Conservation (phyloP, 2,113 vertebrate genomes). For the Cygnus atratus region DNA sequence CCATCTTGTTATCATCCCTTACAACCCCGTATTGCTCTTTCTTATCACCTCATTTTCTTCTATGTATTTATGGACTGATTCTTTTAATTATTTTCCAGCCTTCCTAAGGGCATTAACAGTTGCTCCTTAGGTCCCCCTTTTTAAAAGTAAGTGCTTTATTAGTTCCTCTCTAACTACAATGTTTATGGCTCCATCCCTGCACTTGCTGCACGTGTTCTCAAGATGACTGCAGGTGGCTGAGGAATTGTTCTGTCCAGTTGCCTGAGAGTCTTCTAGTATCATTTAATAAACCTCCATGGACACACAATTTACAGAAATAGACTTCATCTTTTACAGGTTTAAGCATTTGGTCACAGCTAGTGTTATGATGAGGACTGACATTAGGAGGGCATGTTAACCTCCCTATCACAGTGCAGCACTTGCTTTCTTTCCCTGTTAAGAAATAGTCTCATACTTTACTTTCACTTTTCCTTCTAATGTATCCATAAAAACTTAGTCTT, state of each 20-base stretch:
- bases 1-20: not conserved
- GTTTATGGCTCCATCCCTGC: not conserved
- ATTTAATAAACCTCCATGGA: not conserved
- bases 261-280: not conserved
- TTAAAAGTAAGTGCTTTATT: not conserved
- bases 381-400: not conserved
- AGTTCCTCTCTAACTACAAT: not conserved
- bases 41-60: not conserved
- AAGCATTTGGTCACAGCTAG: not conserved
- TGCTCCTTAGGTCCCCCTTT: not conserved
- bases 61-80: not conserved
- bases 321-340: not conserved
- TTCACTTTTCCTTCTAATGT: not conserved
- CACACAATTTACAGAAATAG: not conserved
- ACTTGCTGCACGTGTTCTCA: rapidly evolving
- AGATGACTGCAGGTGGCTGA: not conserved
- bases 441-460: rapidly evolving
- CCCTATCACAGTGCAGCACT: rapidly evolving
- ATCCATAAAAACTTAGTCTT: not conserved
- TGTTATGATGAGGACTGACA: not conserved
- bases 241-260: not conserved
- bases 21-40: not conserved
- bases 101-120: not conserved
- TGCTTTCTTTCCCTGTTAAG: not conserved
- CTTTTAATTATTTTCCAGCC: not conserved